Percentiles rank a stretch among this genome's conserved stretches.
phyloP scores from a whole-genome alignment of 2,113 vertebrate genomes.

The Stercorarius parasiticus region DNA sequence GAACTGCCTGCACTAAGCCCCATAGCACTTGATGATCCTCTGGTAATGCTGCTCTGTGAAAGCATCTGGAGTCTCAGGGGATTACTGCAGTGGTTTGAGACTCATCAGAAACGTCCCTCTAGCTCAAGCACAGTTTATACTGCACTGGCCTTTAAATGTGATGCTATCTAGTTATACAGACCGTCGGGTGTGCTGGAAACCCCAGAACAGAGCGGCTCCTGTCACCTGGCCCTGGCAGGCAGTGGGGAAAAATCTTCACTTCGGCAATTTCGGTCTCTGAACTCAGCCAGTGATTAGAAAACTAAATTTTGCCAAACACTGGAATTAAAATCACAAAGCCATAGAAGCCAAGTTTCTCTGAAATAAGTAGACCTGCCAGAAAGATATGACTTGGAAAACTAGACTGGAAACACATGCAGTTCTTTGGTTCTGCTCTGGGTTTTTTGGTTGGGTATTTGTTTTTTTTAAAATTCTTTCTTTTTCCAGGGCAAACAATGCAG shows the following conservation, averaged over 20 bases:
- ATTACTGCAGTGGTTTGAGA: not conserved
- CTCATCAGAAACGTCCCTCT: not conserved
- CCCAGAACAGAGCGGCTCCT: not conserved
- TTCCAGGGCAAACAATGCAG: not conserved
- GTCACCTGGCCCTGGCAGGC: not conserved
- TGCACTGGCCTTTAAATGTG: not conserved
- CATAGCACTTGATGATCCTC: not conserved
- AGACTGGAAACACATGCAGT: not conserved
- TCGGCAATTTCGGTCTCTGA: not conserved
- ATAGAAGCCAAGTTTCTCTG: not conserved
- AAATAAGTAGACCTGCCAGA: not conserved
- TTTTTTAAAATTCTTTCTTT: not conserved
- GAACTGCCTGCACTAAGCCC: not conserved
- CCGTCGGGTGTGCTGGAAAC: not conserved
- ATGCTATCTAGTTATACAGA: not conserved
- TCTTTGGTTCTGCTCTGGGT: not conserved
- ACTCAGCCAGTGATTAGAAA: not conserved
- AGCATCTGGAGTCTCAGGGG: not conserved
- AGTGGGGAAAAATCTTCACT: not conserved
- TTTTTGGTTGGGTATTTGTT: not conserved
- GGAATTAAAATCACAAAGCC: constrained; percentile 8
- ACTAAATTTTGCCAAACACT: not conserved
- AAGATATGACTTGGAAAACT: not conserved
- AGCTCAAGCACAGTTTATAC: not conserved
- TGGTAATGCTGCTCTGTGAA: not conserved